Base-by-base conservation (phyloP, 1,140 invertebrate genomes). In the Cryptotermes secundus region DNA sequence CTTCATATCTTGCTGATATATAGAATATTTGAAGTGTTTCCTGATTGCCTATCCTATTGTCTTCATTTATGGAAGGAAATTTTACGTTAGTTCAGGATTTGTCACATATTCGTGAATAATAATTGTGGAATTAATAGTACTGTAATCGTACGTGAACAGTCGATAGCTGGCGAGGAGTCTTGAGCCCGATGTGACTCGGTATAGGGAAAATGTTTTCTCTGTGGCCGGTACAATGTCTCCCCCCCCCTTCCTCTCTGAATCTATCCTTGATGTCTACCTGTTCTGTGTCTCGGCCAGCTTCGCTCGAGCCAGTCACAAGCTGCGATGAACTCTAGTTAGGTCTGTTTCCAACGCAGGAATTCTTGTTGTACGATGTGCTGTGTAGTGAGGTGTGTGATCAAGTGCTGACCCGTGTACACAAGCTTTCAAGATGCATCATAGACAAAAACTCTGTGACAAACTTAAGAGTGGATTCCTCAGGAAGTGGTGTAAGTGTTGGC, bases 401-500 rank as follows among this genome's bases (percentile, higher is more conserved):
- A 72, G 26, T 72, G 59, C 3, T 49, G 45, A 49, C 45, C 45
- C 14, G 45, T 22, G 45, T 49, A 16, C 45, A 49, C 1, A 19
- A 49, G 45, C 59, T 7, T n/a, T 72, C 59, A 72, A 72, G 26
- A 72, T 72, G 59, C n/a, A 72, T 72, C 59, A 72, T n/a, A 72
- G 59, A 14, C 59, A 72, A 14, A 72, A 72, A 31, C 59, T 72
- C 14, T 72, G 59, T 31, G 59, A 72, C 59, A 72, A 72, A 14
- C 59, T 72, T 10, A 72, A 31, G n/a, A 72, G 59, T 12, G 14
- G n/a, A 0, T 72, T 72, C 59, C 59, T 72, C 59, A 72, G 59
- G 59, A 72, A 72, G 59, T 72, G 59, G 59, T 72, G 59, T 72
- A 72, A 72, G 59, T 72, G 12, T 2, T 59, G 53, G 53, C 53